Evolutionary conservation across 2,797 vertebrate species (phyloP).

Genomic region (Saxicola maurus): DNA sequence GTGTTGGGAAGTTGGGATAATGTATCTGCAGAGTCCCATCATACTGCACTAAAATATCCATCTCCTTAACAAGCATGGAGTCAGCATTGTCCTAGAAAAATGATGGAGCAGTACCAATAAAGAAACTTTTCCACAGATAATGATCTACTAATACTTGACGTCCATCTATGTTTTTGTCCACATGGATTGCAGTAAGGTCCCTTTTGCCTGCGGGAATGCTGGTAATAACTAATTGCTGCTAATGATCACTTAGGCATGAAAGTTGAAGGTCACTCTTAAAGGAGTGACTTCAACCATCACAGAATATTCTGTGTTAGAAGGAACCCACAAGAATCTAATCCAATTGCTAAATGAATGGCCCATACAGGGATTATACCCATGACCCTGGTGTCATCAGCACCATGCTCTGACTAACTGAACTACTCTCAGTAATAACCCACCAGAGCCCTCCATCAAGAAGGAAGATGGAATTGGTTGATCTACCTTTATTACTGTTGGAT

Average conservation of each 20-base stretch:
- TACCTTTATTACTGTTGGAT: background rate
- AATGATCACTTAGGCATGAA: background rate
- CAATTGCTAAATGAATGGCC: background rate
- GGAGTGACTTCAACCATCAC: background rate
- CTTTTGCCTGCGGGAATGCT: background rate
- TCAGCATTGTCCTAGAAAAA: background rate
- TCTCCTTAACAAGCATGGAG: background rate
- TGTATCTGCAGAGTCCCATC: background rate
- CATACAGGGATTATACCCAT: background rate
- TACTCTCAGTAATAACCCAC: background rate
- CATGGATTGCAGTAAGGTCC: background rate
- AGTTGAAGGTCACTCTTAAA: background rate
- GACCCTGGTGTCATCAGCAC: background rate
- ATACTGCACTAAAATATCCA: background rate
- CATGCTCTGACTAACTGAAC: no score
- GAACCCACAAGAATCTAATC: fast-evolving
- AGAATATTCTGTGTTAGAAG: background rate
- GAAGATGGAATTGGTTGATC: background rate
- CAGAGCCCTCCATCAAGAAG: background rate
- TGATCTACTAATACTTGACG: background rate
- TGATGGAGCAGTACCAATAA: background rate
- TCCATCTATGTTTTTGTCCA: background rate
- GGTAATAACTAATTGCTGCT: background rate
- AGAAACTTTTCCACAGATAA: background rate
- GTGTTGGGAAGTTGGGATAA: background rate